Conservation (phyloP, 2,888 invertebrate genomes). For the Chalcosyrphus nemorum region DNA sequence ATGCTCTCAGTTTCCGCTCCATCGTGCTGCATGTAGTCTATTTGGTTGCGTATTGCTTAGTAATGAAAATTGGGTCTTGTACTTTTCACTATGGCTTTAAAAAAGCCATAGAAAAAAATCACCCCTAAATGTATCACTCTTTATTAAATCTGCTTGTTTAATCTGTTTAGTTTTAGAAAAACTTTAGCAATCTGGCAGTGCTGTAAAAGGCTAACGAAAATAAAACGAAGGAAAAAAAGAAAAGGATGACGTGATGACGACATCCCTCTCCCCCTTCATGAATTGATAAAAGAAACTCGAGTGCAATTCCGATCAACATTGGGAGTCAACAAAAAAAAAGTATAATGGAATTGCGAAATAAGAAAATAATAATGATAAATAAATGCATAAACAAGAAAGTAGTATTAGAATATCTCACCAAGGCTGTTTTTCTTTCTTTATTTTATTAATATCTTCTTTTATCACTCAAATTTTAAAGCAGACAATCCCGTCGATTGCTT, state of each 20-base stretch:
- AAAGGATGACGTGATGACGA: background rate
- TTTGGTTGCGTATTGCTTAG: no score
- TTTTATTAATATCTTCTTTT: background rate
- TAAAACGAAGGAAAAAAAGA: background rate
- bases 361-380: background rate
- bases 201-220: background rate
- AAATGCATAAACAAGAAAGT: background rate
- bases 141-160: no score
- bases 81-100: no score
- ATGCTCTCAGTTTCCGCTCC: no score
- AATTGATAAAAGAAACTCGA: background rate
- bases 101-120: no score
- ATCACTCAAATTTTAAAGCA: background rate
- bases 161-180: no score
- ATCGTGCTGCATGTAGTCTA: no score
- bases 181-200: background rate
- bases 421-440: background rate
- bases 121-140: no score
- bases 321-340: background rate
- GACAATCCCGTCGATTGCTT: constrained; percentile 10
- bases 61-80: no score
- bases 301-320: background rate
- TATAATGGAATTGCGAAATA: background rate
- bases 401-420: constrained; percentile 11
- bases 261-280: background rate